phyloP scores from a whole-genome alignment of 2,113 vertebrate species.

The Monarcha castaneiventris region DNA sequence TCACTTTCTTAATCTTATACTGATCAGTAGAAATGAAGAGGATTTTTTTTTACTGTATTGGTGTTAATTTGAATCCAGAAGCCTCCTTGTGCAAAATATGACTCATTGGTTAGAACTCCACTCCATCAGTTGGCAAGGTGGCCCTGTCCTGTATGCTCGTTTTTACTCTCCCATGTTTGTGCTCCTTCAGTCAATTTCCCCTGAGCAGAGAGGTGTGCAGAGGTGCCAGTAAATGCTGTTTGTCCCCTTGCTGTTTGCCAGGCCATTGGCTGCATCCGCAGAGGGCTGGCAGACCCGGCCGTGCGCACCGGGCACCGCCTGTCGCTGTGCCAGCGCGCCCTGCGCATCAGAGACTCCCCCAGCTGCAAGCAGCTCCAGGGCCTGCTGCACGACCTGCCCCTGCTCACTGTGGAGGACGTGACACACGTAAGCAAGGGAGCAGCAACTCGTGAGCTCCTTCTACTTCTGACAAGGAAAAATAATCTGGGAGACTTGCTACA shows the following conservation, averaged over 20 bases:
- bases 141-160: rapidly evolving
- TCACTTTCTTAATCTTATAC: not conserved
- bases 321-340: constrained; percentile 85
- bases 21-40: not conserved
- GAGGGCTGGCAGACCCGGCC: constrained; percentile 82
- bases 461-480: not conserved
- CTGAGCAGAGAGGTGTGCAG: not conserved
- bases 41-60: not conserved
- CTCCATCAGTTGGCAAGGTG: not conserved
- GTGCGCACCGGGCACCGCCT: constrained; percentile 89
- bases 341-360: constrained; percentile 83
- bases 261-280: constrained; percentile 81
- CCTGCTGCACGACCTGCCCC: constrained; percentile 78
- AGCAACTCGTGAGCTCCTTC: not conserved
- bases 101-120: not conserved
- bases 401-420: constrained; percentile 79
- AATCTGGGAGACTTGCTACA: rapidly evolving
- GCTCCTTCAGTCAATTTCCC: not conserved
- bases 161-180: not conserved
- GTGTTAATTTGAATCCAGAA: not conserved
- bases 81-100: not conserved
- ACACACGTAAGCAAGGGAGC: constrained; percentile 78
- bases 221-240: rapidly evolving
- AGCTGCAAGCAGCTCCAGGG: constrained; percentile 74
- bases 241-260: constrained; percentile 31